Percentiles rank a stretch among this genome's conserved stretches.
These are phyloP conservation scores for Dicyrtomina minuta DNA, from an alignment of 2,888 invertebrate species.

Conservation along the genomic window DNA sequence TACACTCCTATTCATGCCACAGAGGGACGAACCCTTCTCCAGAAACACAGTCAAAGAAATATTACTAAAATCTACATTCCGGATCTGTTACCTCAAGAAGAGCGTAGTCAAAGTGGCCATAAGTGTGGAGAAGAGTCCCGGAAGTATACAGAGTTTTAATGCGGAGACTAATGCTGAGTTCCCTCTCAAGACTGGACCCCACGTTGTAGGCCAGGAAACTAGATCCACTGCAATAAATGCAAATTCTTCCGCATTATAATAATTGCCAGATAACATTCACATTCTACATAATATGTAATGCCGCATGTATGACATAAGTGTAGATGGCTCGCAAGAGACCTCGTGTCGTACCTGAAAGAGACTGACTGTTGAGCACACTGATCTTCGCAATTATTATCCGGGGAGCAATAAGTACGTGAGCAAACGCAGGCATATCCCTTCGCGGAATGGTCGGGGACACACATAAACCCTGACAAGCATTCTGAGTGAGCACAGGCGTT, in stretches of 20 bases:
- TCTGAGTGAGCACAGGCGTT: slow-evolving; percentile 77
- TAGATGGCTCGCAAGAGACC: slow-evolving; percentile 20
- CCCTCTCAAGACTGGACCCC: slow-evolving; percentile 66
- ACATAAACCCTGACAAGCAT: slow-evolving; percentile 72
- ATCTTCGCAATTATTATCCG: slow-evolving; percentile 64
- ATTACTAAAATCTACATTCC: too few relatives aligned
- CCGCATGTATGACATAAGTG: too few relatives aligned
- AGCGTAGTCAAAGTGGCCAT: slow-evolving; percentile 85
- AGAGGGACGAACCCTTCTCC: too few relatives aligned
- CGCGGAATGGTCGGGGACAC: slow-evolving; percentile 69
- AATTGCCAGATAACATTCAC: not conserved
- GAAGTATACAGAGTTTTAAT: slow-evolving; percentile 80
- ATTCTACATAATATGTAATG: too few relatives aligned
- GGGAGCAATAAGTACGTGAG: slow-evolving; percentile 66
- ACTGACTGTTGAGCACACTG: slow-evolving; percentile 53
- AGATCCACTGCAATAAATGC: slow-evolving; percentile 45
- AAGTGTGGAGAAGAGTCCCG: slow-evolving; percentile 80
- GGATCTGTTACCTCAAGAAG: slow-evolving; percentile 69
- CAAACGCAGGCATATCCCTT: slow-evolving; percentile 77
- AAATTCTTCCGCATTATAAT: too few relatives aligned
- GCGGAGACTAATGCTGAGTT: slow-evolving; percentile 74
- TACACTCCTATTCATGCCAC: too few relatives aligned
- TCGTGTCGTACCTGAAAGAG: slow-evolving; percentile 51
- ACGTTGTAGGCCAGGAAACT: slow-evolving; percentile 53
- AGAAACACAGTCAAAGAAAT: too few relatives aligned